phyloP scores from a whole-genome alignment of 2,113 vertebrate species.

The Plectropomus leopardus region DNA sequence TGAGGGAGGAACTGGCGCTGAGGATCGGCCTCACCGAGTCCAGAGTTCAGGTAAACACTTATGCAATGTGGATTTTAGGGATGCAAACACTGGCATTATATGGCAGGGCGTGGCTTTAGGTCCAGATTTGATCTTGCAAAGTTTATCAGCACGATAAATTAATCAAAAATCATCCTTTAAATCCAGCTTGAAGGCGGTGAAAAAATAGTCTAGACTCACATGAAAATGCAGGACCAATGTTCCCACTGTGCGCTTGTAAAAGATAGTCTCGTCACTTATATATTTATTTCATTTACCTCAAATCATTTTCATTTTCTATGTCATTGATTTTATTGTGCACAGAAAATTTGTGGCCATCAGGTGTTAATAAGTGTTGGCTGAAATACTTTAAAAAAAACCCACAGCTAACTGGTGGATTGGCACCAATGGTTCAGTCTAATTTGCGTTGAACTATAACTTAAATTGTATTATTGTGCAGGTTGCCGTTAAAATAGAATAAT shows the following conservation, averaged over 20 bases:
- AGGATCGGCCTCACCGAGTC: conserved; percentile 98
- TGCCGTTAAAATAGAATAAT: neutral
- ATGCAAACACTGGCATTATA: neutral
- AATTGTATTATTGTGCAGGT: neutral
- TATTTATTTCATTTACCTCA: neutral
- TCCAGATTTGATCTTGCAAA: neutral
- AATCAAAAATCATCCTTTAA: neutral
- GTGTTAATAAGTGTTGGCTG: neutral
- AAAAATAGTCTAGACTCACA: neutral
- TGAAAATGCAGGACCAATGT: neutral
- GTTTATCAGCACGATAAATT: neutral
- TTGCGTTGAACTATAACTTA: neutral
- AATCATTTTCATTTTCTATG: neutral
- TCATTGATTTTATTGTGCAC: too few species aligned
- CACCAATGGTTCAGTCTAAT: neutral
- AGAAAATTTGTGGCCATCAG: neutral
- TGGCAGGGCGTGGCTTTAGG: neutral
- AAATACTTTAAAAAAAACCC: neutral
- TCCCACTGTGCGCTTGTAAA: neutral
- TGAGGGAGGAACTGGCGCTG: conserved; percentile 97
- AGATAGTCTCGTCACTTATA: neutral
- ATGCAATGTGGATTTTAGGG: conserved; percentile 2
- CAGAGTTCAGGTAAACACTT: conserved; percentile 91
- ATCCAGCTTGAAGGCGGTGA: neutral
- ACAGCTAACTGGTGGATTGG: neutral